Base-by-base conservation (phyloP, 2,888 invertebrate species). In the Aspidiotus rigidus region DNA sequence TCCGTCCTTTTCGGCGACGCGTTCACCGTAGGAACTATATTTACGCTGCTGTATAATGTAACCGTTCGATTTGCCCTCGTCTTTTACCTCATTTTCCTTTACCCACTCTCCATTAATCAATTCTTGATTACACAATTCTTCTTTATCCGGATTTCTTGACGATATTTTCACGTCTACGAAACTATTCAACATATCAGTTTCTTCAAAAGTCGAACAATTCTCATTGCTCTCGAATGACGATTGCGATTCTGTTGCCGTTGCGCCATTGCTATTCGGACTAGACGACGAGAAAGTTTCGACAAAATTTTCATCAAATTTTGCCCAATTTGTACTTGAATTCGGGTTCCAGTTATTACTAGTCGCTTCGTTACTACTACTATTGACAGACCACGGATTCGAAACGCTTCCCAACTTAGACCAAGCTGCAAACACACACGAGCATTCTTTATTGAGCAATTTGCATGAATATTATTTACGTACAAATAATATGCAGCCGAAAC, bases 231-330 rank as follows among this genome's bases (percentile, higher is more conserved):
- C 54, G 28, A 69, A 39, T 39, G 60, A 39, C 1, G 69, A 69
- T 13, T 39, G 42, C 13, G 60, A 61, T 61, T 49, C 60, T 3
- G 16, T n/a, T 17, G 28, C 8, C 60, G 60, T 28, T 11, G 10
- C n/a, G 49, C 49, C 49, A 13, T 49, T 6, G 11, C n/a, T 49
- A 13, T 3, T 49, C 49, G n/a, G 49, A n/a, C 11, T 11, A n/a
- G 15, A 1, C 17, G 57, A n/a, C 56, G 66, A 11, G 55, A 55
- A 28, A 28, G 28, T 28, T 49, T 49, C 49, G 49, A 13, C 63
- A 64, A 72, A 71, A 62, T 59, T 69, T 16, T 71, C 71, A 56
- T 72, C 71, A 64, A 72, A 72, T 44, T 70, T 71, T 11, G 72
- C 72, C 71, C 71, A 71, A 57, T 66, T 66, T 42, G 71, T 64